Evolutionary conservation across 1,140 invertebrate genomes (phyloP), one percentile per base, ranked within the genome.

Genomic region (Physella acuta): DNA sequence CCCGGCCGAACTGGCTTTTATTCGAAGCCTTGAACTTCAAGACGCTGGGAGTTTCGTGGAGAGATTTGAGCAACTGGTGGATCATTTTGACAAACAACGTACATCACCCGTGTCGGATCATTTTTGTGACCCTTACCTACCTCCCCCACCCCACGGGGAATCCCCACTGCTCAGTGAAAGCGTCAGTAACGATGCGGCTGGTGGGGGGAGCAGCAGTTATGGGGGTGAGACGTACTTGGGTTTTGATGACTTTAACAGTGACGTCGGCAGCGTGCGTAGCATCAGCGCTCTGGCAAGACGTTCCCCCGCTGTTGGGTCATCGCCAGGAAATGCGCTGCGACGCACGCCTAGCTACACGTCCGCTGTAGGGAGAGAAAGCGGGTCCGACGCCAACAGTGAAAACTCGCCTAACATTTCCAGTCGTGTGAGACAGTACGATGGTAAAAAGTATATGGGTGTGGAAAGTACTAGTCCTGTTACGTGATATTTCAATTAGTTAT

Each of bases 311-410:
- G 34, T 55, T 53, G 37, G 49, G 26, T 34, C 51, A 37, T 53
- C 73, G 8, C 64, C 53, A 0, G 26, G 52, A 37, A 64, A 68
- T 17, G 67, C 51, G n/a, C 59, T 79, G 14, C 59, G 73, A 26
- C 73, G 78, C 17, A 78, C 78, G 24, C 75, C 76, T 3, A 79
- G 78, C 63, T 79, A 79, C 64, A 78, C 78, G 20, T 75, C 73
- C 53, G 78, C 78, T 30, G 71, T 79, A 24, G 55, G 71, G 69
- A 63, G 71, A 34, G n/a, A 68, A 39, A 26, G 51, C 51, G 24
- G 51, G 34, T 62, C 63, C 28, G 28, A 28, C 52, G 44, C 20
- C 49, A 20, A 59, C 55, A 37, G 37, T 0, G 33, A 66, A 30
- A 36, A 14, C 14, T 30, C 64, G 1, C 60, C 52, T 30, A 55